Evolutionary conservation across 2,113 vertebrate genomes (phyloP), one percentile per base, ranked within the genome.

Genomic region (Cettia cetti): DNA sequence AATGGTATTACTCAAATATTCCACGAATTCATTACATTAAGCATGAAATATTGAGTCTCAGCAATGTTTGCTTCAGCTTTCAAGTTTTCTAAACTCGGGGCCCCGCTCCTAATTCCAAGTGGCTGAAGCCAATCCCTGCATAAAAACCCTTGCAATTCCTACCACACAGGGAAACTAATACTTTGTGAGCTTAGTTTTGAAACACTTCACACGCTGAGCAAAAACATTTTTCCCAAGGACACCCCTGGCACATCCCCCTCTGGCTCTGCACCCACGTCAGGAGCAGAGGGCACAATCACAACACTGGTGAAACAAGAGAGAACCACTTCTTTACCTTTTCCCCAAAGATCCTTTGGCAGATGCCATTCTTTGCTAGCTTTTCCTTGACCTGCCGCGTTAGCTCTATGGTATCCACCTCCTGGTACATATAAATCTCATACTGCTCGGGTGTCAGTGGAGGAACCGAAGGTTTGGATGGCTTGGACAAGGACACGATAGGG

Each of bases 351-450:
- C 99, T 98, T 93, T 99, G 99, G 96, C 99, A 99, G 97, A 99
- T 99, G 97, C 99, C 99, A 35, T 98, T 99, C 98, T 99, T 99
- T 97, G 99, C 98, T 95, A 99, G 98, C 97, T 99, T 99, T 97
- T 99, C 99, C 87, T 99, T 99, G 95, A 99, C 98, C 97, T 99
- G 99, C 92, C 98, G 98, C 19, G 99, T 99, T 83, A 99, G 98
- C 95, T 99, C 99, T 52, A 98, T 98, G 26, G 99, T 99, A 97
- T 99, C 99, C 98, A 99, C 98, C 39, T 99, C 99, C 97, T 99
- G 99, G 98, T 99, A 99, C 99, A 99, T 99, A 98, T 99, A 99
- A 95, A 98, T 97, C 98, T 99, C 99, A 66, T 99, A 99, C 98
- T 99, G 99, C 97, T 99, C 99, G 0, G 99, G 98, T 31, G 98